Percentiles rank a stretch among this genome's conserved stretches.
These are phyloP conservation scores for Clepsis dumicolana DNA, from an alignment of 2,888 invertebrate species.

Conservation along the genomic window DNA sequence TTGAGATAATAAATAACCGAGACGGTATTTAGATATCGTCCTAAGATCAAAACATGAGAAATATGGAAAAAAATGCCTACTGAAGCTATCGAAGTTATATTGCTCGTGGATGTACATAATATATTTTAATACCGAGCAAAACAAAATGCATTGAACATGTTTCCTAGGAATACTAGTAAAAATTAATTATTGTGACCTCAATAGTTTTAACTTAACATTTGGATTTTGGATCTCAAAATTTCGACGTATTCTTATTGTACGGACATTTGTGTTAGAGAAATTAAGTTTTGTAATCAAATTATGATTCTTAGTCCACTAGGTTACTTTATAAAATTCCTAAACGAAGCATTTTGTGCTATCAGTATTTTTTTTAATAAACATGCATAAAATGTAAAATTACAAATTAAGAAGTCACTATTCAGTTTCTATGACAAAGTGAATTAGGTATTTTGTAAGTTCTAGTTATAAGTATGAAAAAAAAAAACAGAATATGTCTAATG, in stretches of 20 bases:
- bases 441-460: not conserved
- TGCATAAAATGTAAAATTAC: not conserved
- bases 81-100: too few species aligned
- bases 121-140: not conserved
- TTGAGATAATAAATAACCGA: too few species aligned
- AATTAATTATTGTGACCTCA: slow-evolving; percentile 29
- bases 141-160: slow-evolving; percentile 12
- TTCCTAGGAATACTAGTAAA: slow-evolving; percentile 13
- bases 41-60: too few species aligned
- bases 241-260: slow-evolving; percentile 10
- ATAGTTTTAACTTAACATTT: slow-evolving; percentile 7
- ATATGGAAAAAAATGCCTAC: not conserved
- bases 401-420: not conserved
- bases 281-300: slow-evolving; percentile 30
- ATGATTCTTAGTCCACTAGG: slow-evolving; percentile 23
- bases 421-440: slow-evolving; percentile 15
- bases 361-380: slow-evolving; percentile 26
- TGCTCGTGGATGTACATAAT: not conserved
- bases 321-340: not conserved
- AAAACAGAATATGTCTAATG: slow-evolving; percentile 14
- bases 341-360: slow-evolving; percentile 8
- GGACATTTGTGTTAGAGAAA: slow-evolving; percentile 28
- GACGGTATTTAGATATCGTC: not conserved
- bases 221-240: slow-evolving; percentile 25
- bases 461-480: slow-evolving; percentile 8